These are phyloP conservation scores for Temnothorax curvispinosus DNA, from an alignment of 1,140 invertebrate species.

Conservation along the genomic window DNA sequence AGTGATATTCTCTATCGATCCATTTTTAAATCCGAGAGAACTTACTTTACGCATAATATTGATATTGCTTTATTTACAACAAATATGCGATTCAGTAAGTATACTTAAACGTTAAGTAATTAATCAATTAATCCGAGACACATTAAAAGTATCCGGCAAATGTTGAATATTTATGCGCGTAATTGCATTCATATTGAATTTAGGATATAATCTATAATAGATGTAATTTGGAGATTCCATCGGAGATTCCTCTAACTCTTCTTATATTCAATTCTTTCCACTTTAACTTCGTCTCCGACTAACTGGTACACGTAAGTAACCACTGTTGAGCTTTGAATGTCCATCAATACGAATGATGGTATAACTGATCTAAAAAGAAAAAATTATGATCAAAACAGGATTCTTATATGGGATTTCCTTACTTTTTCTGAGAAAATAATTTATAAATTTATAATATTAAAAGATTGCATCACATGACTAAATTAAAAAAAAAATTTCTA, in stretches of 20 bases:
- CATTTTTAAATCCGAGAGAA: conserved; percentile 25
- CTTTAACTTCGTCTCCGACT: conserved; percentile 99
- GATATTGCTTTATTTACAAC: conserved; percentile 70
- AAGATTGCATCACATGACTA: not conserved
- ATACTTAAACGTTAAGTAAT: conserved; percentile 41
- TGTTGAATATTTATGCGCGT: not conserved
- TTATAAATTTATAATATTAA: not conserved
- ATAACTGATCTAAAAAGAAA: conserved; percentile 91
- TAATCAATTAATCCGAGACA: conserved; percentile 19
- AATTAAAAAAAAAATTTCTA: not conserved
- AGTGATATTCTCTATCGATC: conserved; percentile 23
- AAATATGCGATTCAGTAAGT: conserved; percentile 46
- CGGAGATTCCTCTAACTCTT: conserved; percentile 88
- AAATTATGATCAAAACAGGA: not conserved
- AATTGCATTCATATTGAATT: conserved; percentile 6
- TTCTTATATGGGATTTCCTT: not conserved
- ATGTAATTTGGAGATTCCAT: not conserved
- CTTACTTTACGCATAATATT: conserved; percentile 24
- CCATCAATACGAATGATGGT: conserved; percentile 99
- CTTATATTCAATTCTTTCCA: conserved; percentile 99
- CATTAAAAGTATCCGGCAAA: not conserved
- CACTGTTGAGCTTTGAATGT: conserved; percentile 99
- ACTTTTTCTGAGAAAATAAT: not conserved
- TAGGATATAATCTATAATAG: not conserved
- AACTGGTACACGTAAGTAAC: conserved; percentile 99